These are phyloP conservation scores for Bombus haemorrhoidalis DNA, from an alignment of 1,140 invertebrate genomes.

Conservation along the genomic window DNA sequence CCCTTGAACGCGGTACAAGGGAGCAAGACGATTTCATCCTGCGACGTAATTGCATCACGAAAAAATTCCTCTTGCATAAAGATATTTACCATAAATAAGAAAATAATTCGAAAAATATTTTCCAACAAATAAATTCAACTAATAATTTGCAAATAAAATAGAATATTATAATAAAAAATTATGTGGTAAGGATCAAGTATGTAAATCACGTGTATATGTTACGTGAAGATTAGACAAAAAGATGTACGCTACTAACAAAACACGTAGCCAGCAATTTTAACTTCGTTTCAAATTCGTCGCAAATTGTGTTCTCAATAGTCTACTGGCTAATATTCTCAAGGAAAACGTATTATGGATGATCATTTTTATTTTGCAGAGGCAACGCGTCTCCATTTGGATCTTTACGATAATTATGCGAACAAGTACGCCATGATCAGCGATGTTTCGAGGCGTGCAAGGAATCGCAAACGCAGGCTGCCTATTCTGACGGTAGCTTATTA, in stretches of 20 bases:
- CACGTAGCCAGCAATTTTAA: too few species aligned
- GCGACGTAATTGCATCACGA: neutral
- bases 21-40: constrained; percentile 33
- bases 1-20: constrained; percentile 33
- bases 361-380: neutral
- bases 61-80: neutral
- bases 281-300: too few species aligned
- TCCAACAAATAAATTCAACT: too few species aligned
- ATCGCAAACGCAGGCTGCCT: constrained; percentile 26
- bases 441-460: constrained; percentile 34
- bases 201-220: too few species aligned
- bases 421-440: constrained; percentile 47
- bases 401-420: constrained; percentile 55
- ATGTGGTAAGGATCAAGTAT: too few species aligned
- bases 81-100: neutral
- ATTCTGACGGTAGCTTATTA: constrained; percentile 79
- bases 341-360: neutral
- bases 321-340: neutral
- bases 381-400: neutral
- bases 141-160: too few species aligned
- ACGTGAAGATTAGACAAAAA: too few species aligned
- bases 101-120: too few species aligned
- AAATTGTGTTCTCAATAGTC: neutral
- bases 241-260: too few species aligned
- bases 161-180: too few species aligned